A percentile compares a stretch with the other conserved stretches of the same genome.
Conservation (phyloP, 2,797 vertebrate genomes). For the Clarias fuscus region DNA sequence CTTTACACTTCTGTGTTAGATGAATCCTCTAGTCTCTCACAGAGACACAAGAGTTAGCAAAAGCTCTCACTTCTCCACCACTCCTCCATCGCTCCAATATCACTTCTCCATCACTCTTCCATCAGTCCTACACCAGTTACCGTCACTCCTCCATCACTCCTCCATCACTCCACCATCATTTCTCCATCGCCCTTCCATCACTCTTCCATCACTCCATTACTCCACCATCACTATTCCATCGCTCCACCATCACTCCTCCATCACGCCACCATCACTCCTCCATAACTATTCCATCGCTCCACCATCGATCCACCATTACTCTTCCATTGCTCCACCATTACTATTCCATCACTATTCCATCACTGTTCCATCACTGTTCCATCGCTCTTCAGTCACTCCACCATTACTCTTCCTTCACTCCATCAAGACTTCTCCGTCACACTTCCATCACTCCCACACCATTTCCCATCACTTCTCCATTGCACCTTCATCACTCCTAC, state of each 20-base stretch:
- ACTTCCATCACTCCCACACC: neutral
- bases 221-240: neutral
- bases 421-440: neutral
- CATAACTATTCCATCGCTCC: neutral
- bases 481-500: neutral
- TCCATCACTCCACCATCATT: neutral
- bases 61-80: neutral
- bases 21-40: too few species aligned
- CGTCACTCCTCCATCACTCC: neutral
- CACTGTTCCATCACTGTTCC: too few species aligned
- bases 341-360: neutral
- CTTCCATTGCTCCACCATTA: neutral
- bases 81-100: too few species aligned
- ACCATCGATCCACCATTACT: neutral
- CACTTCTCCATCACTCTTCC: too few species aligned
- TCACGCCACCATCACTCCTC: neutral
- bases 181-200: too few species aligned
- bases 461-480: neutral
- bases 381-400: neutral
- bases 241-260: neutral
- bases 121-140: too few species aligned
- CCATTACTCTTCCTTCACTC: too few species aligned
- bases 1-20: conserved; percentile 15
- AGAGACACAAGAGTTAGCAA: too few species aligned
- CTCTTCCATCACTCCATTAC: neutral